A percentile compares a stretch with the other conserved stretches of the same genome.
Conservation (phyloP, 2,113 vertebrate species). For the Pseudolaguvia tuberculata region DNA sequence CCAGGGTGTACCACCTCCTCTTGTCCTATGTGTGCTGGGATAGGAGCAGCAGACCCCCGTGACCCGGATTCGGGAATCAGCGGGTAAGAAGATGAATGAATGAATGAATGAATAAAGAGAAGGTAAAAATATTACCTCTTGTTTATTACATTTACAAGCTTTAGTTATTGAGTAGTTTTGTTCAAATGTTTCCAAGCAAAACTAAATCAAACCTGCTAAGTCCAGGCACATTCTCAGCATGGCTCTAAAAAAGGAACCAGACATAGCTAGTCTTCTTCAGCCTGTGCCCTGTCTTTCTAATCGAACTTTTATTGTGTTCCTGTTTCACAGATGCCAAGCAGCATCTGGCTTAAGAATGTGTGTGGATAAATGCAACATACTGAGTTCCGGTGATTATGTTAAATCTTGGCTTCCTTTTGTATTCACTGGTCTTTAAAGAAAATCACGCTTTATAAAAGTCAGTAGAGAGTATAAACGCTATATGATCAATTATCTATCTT, state of each 20-base stretch:
- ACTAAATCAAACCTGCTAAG: conserved; percentile 51
- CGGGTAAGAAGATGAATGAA: no score
- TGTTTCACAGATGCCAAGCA: conserved; percentile 27
- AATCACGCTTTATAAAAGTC: conserved; percentile 31
- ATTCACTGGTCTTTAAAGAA: conserved; percentile 33
- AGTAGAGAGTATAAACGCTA: conserved; percentile 1
- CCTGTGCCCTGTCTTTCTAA: conserved; percentile 49
- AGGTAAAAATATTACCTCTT: conserved; percentile 38
- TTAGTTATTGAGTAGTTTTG: conserved; percentile 50
- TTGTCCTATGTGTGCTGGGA: no score
- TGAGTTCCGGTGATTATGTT: conserved; percentile 42
- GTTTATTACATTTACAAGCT: conserved; percentile 47
- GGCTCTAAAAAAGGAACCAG: conserved; percentile 31
- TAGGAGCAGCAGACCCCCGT: no score
- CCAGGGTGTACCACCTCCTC: no score
- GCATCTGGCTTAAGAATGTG: conserved; percentile 26
- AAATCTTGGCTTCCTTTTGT: conserved; percentile 39
- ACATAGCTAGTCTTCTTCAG: conserved; percentile 45
- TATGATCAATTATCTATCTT: no score
- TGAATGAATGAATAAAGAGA: no score
- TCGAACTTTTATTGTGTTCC: conserved; percentile 55
- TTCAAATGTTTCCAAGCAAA: conserved; percentile 46
- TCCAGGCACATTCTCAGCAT: conserved; percentile 36
- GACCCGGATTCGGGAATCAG: no score
- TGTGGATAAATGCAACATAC: conserved; percentile 48